phyloP scores from a whole-genome alignment of 2,888 invertebrate species.

The Chaitophorus viminalis region DNA sequence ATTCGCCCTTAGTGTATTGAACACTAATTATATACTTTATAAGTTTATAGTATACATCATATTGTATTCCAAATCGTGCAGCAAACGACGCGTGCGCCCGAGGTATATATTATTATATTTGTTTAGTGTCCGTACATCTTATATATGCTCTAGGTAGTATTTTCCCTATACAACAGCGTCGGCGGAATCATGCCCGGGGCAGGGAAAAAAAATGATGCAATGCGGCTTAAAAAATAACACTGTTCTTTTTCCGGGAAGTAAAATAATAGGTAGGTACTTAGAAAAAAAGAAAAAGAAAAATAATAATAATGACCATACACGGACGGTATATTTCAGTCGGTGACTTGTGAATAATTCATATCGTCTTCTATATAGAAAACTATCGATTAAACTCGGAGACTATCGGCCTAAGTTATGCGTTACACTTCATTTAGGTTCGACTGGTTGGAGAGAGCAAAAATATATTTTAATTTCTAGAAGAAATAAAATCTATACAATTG shows the following conservation, averaged over 20 bases:
- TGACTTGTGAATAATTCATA: conserved; percentile 25
- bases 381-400: conserved; percentile 24
- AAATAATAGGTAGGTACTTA: conserved; percentile 36
- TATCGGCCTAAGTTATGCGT: background rate
- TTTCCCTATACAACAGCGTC: background rate
- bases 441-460: too few species aligned
- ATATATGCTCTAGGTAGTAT: background rate
- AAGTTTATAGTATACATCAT: too few species aligned
- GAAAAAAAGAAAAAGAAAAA: background rate
- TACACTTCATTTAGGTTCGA: too few species aligned
- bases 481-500: too few species aligned
- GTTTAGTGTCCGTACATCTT: background rate
- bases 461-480: too few species aligned
- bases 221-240: conserved; percentile 10
- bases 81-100: background rate
- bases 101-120: background rate
- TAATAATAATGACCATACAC: conserved; percentile 1
- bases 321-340: conserved; percentile 10
- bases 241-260: conserved; percentile 1
- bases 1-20: too few species aligned
- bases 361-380: background rate
- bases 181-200: background rate
- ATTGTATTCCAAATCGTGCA: background rate
- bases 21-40: background rate
- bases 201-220: conserved; percentile 3